Percentiles rank a stretch among this genome's conserved stretches.
Evolutionary conservation across 2,797 vertebrate genomes (phyloP).

Genomic region (Poecilia wingei): DNA sequence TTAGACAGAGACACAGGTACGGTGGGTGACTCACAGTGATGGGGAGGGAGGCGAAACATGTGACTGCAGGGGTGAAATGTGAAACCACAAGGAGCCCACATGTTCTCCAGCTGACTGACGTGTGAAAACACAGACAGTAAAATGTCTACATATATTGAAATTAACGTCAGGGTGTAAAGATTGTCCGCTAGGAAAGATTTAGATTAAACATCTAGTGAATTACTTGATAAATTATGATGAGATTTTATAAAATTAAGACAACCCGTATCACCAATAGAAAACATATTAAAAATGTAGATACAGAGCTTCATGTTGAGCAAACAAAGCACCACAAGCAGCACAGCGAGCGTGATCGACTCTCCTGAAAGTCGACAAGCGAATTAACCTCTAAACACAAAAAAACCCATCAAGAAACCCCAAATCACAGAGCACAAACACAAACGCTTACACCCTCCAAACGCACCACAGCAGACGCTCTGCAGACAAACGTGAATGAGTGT

Average conservation of each 20-base stretch:
- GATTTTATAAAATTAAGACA: conserved; percentile 37
- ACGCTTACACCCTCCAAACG: conserved; percentile 29
- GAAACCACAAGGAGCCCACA: conserved; percentile 43
- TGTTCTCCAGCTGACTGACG: conserved; percentile 39
- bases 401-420: conserved; percentile 19
- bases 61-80: conserved; percentile 49
- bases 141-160: conserved; percentile 22
- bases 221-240: conserved; percentile 9
- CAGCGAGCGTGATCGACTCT: conserved; percentile 20
- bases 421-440: conserved; percentile 56
- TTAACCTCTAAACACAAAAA: background rate
- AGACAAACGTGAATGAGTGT: conserved; percentile 45
- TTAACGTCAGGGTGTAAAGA: conserved; percentile 25
- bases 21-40: conserved; percentile 56
- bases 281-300: conserved; percentile 21
- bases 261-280: conserved; percentile 37
- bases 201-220: background rate
- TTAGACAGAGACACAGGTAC: conserved; percentile 78
- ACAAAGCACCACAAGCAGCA: conserved; percentile 48
- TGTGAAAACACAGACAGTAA: conserved; percentile 49
- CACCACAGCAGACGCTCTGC: conserved; percentile 29
- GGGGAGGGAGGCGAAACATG: conserved; percentile 35
- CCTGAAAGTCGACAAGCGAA: conserved; percentile 18
- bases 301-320: conserved; percentile 23
- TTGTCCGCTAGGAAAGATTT: background rate